phyloP scores from a whole-genome alignment of 2,797 vertebrate species.

The Numenius phaeopus region DNA sequence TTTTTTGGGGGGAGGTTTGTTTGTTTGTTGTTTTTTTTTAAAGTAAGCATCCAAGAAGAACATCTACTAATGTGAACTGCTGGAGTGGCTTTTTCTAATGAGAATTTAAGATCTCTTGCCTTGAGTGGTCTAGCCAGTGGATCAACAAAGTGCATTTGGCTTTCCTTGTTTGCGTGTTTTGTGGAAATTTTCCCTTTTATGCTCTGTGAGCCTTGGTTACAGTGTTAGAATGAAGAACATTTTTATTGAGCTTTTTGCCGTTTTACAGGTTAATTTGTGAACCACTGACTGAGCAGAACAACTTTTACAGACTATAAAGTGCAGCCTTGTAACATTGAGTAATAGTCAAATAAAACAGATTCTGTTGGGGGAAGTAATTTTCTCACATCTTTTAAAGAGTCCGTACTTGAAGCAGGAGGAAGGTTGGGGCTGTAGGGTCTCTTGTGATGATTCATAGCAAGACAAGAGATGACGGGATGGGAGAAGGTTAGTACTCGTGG shows the following conservation, averaged over 20 bases:
- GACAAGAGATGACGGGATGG: fast-evolving
- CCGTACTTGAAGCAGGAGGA: neutral
- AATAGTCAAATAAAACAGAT: constrained; percentile 14
- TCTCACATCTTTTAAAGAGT: neutral
- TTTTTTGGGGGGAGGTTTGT: fast-evolving
- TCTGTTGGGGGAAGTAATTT: neutral
- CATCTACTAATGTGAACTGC: neutral
- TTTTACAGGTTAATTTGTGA: constrained; percentile 50
- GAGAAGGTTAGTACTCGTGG: neutral
- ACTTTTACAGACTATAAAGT: constrained; percentile 40
- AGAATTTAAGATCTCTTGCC: neutral
- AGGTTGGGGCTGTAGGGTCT: neutral
- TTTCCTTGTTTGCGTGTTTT: neutral
- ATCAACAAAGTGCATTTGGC: neutral
- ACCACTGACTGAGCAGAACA: constrained; percentile 29
- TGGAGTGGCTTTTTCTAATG: neutral
- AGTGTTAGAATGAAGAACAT: neutral
- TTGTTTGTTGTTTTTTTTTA: neutral
- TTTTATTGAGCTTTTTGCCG: constrained; percentile 31
- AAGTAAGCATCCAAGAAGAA: neutral
- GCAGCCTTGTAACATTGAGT: constrained; percentile 1
- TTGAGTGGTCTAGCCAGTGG: neutral
- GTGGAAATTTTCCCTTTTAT: neutral
- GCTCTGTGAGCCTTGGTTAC: neutral
- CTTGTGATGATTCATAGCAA: neutral